phyloP scores from a whole-genome alignment of 2,888 invertebrate species.

The Itoplectis maculator region DNA sequence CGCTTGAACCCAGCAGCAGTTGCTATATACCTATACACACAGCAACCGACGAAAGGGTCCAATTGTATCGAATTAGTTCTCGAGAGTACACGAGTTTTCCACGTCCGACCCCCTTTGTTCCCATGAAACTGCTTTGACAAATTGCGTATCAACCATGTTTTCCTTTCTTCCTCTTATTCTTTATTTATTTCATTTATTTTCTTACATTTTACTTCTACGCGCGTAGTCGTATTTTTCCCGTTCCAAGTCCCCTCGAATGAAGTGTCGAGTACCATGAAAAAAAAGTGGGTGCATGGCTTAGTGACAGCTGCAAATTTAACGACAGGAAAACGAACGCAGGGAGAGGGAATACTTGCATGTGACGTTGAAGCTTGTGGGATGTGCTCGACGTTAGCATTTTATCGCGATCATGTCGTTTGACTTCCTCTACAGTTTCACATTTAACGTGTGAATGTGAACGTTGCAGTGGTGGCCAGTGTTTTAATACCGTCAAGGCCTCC shows the following conservation, averaged over 20 bases:
- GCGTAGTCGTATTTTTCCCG: conserved; percentile 28
- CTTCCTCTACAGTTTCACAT: conserved; percentile 5
- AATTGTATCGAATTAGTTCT: conserved; percentile 74
- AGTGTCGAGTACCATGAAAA: conserved; percentile 39
- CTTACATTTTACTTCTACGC: conserved; percentile 8
- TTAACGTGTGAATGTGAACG: no score
- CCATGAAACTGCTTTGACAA: conserved; percentile 60
- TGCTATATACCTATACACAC: not conserved
- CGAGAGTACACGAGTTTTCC: conserved; percentile 58
- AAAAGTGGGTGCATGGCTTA: conserved; percentile 43
- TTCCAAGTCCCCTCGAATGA: conserved; percentile 38
- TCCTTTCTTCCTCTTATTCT: conserved; percentile 2
- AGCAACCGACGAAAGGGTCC: conserved; percentile 48
- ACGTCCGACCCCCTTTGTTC: conserved; percentile 45
- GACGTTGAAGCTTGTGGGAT: conserved; percentile 9
- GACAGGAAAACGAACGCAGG: conserved; percentile 15
- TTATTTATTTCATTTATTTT: conserved; percentile 45
- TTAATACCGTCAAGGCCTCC: no score
- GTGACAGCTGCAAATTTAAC: conserved; percentile 49
- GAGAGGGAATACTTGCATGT: not conserved
- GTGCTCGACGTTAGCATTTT: conserved; percentile 7
- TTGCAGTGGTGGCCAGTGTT: no score
- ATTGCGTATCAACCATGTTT: conserved; percentile 47
- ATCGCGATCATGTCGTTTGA: not conserved
- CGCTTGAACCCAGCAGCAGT: conserved; percentile 38